Evolutionary conservation across 1,140 invertebrate genomes (phyloP), one percentile per base, ranked within the genome.

Genomic region (Bombus waltoni): DNA sequence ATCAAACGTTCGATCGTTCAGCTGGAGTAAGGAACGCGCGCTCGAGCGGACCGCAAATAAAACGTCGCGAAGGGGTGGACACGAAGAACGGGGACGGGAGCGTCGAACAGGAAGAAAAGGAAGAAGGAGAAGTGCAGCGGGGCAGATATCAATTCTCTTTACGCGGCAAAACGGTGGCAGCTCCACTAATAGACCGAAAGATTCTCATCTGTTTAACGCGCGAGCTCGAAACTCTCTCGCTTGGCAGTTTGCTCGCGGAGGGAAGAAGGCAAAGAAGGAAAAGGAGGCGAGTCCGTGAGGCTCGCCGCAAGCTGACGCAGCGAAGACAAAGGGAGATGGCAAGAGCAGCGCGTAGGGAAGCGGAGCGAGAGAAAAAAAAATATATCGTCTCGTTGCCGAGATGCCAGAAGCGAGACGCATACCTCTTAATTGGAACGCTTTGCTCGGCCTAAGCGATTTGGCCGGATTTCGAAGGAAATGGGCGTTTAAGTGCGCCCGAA

Each of bases 371-470:
- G 47, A 80, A 87, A 88, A 88, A 89, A 86, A 80, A 66, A 87
- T 74, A 89, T 85, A 90, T 91, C 87, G 89, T 91, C 90, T 88
- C 86, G 92, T 90, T 92, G 85, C 88, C 73, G 92, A 92, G 92
- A 95, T 93, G 92, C 94, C 93, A 93, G 93, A 92, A 93, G 92
- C 93, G 89, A 91, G 91, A 94, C 92, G 94, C 94, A 95, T 95
- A 95, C 94, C 94, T 95, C 94, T 95, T 95, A 95, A 95, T 95
- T 95, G 94, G 94, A 94, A 94, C 94, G 94, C 92, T 95, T 95
- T 93, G 94, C 94, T 91, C 87, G 90, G 89, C 84, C 91, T 93
- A 93, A 94, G 93, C 93, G 94, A 94, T 92, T 94, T 94, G 90
- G 91, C 91, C 93, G 92, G 92, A 93, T 94, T 94, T 95, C 94